Percentiles rank a stretch among this genome's conserved stretches.
phyloP scores from a whole-genome alignment of 2,888 invertebrate genomes.

The Artemia sinica region DNA sequence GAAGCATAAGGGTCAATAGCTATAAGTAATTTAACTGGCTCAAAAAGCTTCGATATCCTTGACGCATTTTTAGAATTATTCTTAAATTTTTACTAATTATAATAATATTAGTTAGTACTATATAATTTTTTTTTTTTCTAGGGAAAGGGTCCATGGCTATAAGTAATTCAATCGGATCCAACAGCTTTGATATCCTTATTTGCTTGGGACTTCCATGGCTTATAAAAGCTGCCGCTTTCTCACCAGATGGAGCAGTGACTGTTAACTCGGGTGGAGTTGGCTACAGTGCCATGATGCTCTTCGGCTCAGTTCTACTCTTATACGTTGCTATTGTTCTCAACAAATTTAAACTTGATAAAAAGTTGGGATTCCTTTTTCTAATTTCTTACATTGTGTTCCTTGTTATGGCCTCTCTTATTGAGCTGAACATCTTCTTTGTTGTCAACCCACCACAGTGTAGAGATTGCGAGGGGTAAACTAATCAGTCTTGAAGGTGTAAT shows the following conservation, averaged over 20 bases:
- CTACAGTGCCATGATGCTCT: conserved; percentile 58
- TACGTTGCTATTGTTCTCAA: conserved; percentile 49
- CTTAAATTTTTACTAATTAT: too few relatives aligned
- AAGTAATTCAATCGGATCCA: conserved; percentile 74
- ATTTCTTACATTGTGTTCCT: conserved; percentile 51
- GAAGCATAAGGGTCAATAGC: too few relatives aligned
- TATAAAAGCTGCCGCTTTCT: conserved; percentile 43
- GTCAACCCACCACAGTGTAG: conserved; percentile 67
- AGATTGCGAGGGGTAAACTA: neutral
- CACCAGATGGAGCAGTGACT: conserved; percentile 49
- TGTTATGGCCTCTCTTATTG: conserved; percentile 55
- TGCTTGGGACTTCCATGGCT: conserved; percentile 74
- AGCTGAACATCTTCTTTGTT: conserved; percentile 70
- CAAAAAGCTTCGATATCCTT: too few relatives aligned
- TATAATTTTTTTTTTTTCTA: conserved; percentile 33
- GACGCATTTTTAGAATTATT: too few relatives aligned
- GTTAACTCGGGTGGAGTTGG: conserved; percentile 63
- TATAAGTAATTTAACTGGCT: too few relatives aligned
- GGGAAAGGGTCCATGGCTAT: conserved; percentile 81
- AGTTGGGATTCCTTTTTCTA: conserved; percentile 47
- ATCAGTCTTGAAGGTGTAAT: too few relatives aligned
- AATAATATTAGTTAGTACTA: too few relatives aligned
- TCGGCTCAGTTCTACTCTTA: conserved; percentile 52
- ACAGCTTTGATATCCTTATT: conserved; percentile 72
- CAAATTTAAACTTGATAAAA: conserved; percentile 49